These are phyloP conservation scores for Hyles vespertilio DNA, from an alignment of 1,140 invertebrate genomes.

Conservation along the genomic window DNA sequence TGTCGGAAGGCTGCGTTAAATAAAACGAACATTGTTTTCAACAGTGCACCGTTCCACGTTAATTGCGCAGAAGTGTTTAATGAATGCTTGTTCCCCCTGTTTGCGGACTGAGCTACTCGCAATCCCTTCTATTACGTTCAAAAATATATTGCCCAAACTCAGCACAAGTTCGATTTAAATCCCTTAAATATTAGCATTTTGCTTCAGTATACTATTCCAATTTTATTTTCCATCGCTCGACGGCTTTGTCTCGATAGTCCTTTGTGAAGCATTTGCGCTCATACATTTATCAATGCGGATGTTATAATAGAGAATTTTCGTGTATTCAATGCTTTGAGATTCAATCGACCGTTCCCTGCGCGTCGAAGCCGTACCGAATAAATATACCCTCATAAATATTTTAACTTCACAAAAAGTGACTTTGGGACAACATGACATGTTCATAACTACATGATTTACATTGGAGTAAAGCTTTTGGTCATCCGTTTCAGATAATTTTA, in stretches of 20 bases:
- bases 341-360: slow-evolving; percentile 23
- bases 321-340: slow-evolving; percentile 29
- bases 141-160: background rate
- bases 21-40: slow-evolving; percentile 43
- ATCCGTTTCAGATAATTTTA: too few species aligned
- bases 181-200: background rate
- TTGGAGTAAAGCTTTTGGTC: too few species aligned
- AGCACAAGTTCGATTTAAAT: background rate
- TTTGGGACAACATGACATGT: background rate
- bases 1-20: slow-evolving; percentile 31
- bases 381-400: slow-evolving; percentile 27
- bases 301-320: slow-evolving; percentile 29
- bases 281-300: slow-evolving; percentile 24
- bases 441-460: too few species aligned
- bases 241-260: slow-evolving; percentile 2
- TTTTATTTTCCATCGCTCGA: background rate
- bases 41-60: slow-evolving; percentile 28
- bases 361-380: slow-evolving; percentile 18
- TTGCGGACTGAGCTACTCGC: slow-evolving; percentile 39
- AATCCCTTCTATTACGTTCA: slow-evolving; percentile 27
- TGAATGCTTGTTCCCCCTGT: slow-evolving; percentile 41
- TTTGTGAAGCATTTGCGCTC: slow-evolving; percentile 16
- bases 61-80: slow-evolving; percentile 56
- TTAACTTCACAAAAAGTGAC: slow-evolving; percentile 13
- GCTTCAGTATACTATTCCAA: background rate